phyloP scores from a whole-genome alignment of 2,888 invertebrate species.

The Trilocha varians region DNA sequence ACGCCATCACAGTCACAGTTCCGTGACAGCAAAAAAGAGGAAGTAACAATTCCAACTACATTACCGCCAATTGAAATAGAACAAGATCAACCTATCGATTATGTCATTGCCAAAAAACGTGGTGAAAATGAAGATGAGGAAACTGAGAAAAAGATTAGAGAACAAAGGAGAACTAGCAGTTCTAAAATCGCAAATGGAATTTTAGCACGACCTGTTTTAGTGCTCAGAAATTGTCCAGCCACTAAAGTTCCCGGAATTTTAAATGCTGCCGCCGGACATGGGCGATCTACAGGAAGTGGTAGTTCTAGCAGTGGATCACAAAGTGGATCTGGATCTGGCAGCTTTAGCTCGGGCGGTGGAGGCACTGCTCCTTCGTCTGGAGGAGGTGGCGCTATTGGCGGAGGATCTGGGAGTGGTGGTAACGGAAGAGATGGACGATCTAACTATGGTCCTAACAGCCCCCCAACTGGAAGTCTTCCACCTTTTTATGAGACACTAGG shows the following conservation, averaged over 20 bases:
- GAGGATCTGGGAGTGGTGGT: constrained; percentile 84
- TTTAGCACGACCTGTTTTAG: constrained; percentile 65
- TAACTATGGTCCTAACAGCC: constrained; percentile 90
- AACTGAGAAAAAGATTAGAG: constrained; percentile 78
- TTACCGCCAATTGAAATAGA: constrained; percentile 75
- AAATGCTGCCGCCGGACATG: constrained; percentile 86
- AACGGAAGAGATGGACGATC: constrained; percentile 86
- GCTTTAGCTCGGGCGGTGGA: constrained; percentile 71
- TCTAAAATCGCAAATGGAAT: constrained; percentile 77
- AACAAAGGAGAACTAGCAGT: constrained; percentile 79
- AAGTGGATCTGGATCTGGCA: constrained; percentile 61
- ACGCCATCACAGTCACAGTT: constrained; percentile 76
- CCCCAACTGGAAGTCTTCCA: constrained; percentile 89
- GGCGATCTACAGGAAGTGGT: constrained; percentile 76
- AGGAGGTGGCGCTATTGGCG: constrained; percentile 75
- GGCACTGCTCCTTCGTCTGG: constrained; percentile 74
- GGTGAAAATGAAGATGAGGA: constrained; percentile 79
- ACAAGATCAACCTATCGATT: constrained; percentile 91
- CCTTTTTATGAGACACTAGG: constrained; percentile 89
- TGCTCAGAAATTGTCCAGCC: constrained; percentile 70
- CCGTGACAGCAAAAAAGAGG: constrained; percentile 64
- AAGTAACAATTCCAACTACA: constrained; percentile 66
- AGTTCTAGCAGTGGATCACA: constrained; percentile 70
- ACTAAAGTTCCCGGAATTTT: constrained; percentile 77
- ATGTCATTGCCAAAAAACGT: constrained; percentile 87